A percentile compares a stretch with the other conserved stretches of the same genome.
These are phyloP conservation scores for Choristoneura rosaceana DNA, from an alignment of 2,888 invertebrate species.

Conservation along the genomic window DNA sequence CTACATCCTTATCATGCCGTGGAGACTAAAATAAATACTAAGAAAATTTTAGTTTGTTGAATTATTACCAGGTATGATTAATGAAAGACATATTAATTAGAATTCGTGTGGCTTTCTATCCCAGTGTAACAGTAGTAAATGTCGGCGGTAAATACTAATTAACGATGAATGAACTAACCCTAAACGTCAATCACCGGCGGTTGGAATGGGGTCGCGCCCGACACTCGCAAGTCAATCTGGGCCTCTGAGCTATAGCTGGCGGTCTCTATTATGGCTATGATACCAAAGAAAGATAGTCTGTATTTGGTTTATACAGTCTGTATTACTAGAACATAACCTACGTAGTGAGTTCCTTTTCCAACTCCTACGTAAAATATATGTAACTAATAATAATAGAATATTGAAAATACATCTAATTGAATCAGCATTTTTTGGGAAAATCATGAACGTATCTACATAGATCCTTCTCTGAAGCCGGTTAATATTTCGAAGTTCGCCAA, in stretches of 20 bases:
- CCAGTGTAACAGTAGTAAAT: constrained; percentile 24
- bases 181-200: constrained; percentile 38
- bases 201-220: constrained; percentile 29
- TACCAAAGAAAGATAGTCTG: background rate
- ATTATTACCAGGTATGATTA: constrained; percentile 5
- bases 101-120: background rate
- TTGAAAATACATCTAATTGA: too few species aligned
- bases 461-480: too few species aligned
- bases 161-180: constrained; percentile 40
- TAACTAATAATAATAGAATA: too few species aligned
- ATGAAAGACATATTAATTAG: constrained; percentile 3
- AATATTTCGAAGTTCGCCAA: too few species aligned
- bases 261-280: background rate
- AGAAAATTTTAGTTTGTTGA: background rate
- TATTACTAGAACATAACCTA: too few species aligned
- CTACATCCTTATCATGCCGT: background rate
- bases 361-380: too few species aligned
- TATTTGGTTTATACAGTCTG: too few species aligned
- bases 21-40: background rate
- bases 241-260: constrained; percentile 12
- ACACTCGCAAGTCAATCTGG: constrained; percentile 37
- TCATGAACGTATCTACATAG: too few species aligned
- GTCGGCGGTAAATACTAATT: constrained; percentile 41
- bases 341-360: too few species aligned
- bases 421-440: too few species aligned